phyloP scores from a whole-genome alignment of 2,888 invertebrate species.

The Agrochola macilenta region DNA sequence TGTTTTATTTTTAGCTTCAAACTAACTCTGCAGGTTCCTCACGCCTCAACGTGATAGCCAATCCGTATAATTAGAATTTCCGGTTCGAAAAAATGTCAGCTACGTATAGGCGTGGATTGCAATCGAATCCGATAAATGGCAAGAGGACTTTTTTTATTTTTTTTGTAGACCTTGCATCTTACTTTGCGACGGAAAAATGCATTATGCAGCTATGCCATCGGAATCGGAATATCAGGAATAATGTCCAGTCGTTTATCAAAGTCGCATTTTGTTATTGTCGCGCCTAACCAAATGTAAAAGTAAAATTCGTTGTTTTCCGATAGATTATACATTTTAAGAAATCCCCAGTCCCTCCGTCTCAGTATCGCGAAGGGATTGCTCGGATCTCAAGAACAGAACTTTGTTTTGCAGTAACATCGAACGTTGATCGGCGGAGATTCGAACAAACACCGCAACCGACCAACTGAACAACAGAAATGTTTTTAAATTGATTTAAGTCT shows the following conservation, averaged over 20 bases:
- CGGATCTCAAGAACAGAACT: background rate
- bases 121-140: slow-evolving; percentile 27
- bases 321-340: slow-evolving; percentile 5
- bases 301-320: background rate
- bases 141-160: background rate
- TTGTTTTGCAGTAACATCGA: slow-evolving; percentile 16
- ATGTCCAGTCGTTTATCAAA: slow-evolving; percentile 50
- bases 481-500: slow-evolving; percentile 49
- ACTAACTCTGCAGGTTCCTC: background rate
- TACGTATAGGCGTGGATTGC: background rate
- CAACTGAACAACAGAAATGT: slow-evolving; percentile 34
- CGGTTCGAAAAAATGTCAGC: background rate
- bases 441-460: slow-evolving; percentile 25
- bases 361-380: background rate
- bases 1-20: slow-evolving; percentile 7
- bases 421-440: slow-evolving; percentile 8
- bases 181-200: slow-evolving; percentile 19
- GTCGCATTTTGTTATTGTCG: slow-evolving; percentile 27
- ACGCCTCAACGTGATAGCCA: background rate
- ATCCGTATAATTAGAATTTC: slow-evolving; percentile 7
- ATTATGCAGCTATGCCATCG: slow-evolving; percentile 29
- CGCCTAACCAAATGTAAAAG: slow-evolving; percentile 10
- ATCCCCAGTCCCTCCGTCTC: background rate
- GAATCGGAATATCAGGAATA: slow-evolving; percentile 29
- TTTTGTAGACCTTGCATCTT: slow-evolving; percentile 13